These are phyloP conservation scores for Tinamus major DNA, from an alignment of 2,797 vertebrate genomes.

Conservation along the genomic window DNA sequence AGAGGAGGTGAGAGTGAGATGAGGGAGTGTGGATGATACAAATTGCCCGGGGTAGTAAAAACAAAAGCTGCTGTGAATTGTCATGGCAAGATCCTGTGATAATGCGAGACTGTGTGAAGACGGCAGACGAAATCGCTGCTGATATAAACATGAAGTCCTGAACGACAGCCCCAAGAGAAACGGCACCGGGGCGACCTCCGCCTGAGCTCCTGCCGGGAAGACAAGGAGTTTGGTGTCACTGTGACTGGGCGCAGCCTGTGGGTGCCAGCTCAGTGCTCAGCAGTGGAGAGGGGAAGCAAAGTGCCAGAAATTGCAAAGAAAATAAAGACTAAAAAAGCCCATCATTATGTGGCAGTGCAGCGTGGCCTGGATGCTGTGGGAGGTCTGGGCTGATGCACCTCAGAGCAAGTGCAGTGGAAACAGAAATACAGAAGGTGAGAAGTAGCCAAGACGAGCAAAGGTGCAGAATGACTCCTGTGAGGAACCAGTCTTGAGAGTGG, in stretches of 20 bases:
- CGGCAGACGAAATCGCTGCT: neutral
- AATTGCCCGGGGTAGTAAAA: neutral
- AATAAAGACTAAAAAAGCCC: neutral
- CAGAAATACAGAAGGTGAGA: neutral
- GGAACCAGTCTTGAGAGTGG: neutral
- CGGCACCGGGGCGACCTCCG: neutral
- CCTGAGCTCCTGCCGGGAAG: neutral
- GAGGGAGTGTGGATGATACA: neutral
- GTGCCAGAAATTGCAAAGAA: neutral
- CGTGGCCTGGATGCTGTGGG: neutral
- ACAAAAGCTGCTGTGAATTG: neutral
- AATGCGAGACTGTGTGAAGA: neutral
- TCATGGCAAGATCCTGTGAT: neutral
- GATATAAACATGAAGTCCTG: neutral
- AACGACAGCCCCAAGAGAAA: neutral
- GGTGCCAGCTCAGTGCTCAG: neutral
- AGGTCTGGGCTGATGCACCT: neutral
- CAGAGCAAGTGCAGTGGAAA: accelerated
- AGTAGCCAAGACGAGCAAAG: neutral
- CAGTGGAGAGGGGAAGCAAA: neutral
- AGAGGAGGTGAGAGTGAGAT: neutral
- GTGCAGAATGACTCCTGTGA: neutral
- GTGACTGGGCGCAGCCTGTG: accelerated
- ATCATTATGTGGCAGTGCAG: neutral
- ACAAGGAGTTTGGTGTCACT: neutral